These are phyloP conservation scores for Pangasianodon hypophthalmus DNA, from an alignment of 2,113 vertebrate species.

Conservation along the genomic window DNA sequence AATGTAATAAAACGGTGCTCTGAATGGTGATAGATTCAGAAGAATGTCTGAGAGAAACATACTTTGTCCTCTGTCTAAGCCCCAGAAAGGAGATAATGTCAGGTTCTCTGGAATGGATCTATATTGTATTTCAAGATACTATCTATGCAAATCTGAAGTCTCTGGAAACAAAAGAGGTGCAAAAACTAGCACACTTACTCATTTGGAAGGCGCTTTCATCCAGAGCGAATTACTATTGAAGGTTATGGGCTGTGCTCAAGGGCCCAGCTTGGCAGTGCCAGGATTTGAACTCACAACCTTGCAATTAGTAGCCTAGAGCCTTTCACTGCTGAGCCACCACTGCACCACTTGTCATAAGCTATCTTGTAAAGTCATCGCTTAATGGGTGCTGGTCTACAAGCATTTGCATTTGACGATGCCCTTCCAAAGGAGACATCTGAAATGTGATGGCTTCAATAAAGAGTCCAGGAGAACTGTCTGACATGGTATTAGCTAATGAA, in stretches of 20 bases:
- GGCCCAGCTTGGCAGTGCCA: background rate
- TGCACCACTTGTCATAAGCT: background rate
- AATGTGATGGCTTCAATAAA: slow-evolving; percentile 33
- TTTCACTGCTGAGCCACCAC: background rate
- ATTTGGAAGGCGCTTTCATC: background rate
- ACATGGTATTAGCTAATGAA: slow-evolving; percentile 55
- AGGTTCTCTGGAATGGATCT: slow-evolving; percentile 48
- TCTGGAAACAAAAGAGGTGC: slow-evolving; percentile 29
- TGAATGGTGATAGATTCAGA: slow-evolving; percentile 54
- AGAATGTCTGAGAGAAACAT: slow-evolving; percentile 50
- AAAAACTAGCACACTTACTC: slow-evolving; percentile 4
- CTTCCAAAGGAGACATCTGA: slow-evolving; percentile 38
- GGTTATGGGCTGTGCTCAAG: slow-evolving; percentile 2
- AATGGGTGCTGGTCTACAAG: slow-evolving; percentile 32
- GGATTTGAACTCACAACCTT: background rate
- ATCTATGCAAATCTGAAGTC: slow-evolving; percentile 49
- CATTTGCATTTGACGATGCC: slow-evolving; percentile 47
- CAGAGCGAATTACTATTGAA: background rate
- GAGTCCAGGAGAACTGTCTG: slow-evolving; percentile 31
- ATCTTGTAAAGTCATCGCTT: slow-evolving; percentile 51
- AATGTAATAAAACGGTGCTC: slow-evolving; percentile 54
- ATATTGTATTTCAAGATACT: slow-evolving; percentile 52
- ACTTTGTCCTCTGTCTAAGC: slow-evolving; percentile 51
- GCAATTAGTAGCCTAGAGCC: slow-evolving; percentile 14
- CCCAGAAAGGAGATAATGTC: slow-evolving; percentile 50